A percentile compares a stretch with the other conserved stretches of the same genome.
Evolutionary conservation across 2,797 vertebrate genomes (phyloP).

Genomic region (Crocidura indochinensis): DNA sequence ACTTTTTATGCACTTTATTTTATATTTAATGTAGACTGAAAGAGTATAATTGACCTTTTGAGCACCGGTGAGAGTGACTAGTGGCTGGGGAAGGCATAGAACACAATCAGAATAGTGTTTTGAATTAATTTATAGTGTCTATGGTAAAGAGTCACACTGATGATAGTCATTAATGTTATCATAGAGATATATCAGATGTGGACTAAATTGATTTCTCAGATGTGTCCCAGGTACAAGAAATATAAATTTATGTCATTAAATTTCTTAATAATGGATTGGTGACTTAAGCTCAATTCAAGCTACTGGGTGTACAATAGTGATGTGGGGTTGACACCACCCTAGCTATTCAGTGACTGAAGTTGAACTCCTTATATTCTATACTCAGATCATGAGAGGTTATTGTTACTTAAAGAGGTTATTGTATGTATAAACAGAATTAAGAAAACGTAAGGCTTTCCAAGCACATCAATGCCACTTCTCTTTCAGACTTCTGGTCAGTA

Average conservation of each 20-base stretch:
- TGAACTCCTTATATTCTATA: not conserved
- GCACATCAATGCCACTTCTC: constrained; percentile 57
- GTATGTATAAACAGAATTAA: not conserved
- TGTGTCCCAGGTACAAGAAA: constrained; percentile 27
- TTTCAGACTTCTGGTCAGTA: constrained; percentile 69
- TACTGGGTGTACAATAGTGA: not conserved
- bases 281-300: not conserved
- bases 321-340: not conserved
- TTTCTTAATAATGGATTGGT: constrained; percentile 45
- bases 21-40: constrained; percentile 10
- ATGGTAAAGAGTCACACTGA: not conserved
- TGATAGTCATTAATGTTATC: constrained; percentile 11
- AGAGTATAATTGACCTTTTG: not conserved
- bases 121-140: not conserved
- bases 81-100: not conserved
- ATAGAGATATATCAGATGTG: not conserved
- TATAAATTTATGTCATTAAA: not conserved
- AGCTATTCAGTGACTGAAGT: constrained; percentile 22
- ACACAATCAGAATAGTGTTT: constrained; percentile 38
- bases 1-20: constrained; percentile 62
- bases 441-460: constrained; percentile 71
- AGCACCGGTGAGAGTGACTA: constrained; percentile 25
- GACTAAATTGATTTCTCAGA: constrained; percentile 35
- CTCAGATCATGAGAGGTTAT: not conserved
- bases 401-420: constrained; percentile 68